Percentiles rank a stretch among this genome's conserved stretches.
phyloP scores from a whole-genome alignment of 2,888 invertebrate genomes.

The Lampropteryx suffumata region DNA sequence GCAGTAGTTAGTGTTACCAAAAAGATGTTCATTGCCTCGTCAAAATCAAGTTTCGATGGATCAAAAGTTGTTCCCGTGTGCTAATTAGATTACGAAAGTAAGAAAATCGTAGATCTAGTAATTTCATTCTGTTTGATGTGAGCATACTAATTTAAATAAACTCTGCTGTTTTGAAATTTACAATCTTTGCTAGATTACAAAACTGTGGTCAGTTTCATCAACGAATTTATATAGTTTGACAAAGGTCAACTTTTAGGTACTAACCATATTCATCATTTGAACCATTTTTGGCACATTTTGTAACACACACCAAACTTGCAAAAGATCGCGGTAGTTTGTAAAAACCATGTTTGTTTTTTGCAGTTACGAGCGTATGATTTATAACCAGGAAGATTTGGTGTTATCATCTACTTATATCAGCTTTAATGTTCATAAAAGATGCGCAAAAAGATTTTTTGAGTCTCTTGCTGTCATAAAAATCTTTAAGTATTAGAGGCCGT shows the following conservation, averaged over 20 bases:
- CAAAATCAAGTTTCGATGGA: conserved; percentile 3
- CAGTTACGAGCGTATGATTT: neutral
- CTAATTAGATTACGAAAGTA: conserved; percentile 40
- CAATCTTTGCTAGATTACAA: conserved; percentile 43
- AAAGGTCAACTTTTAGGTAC: conserved; percentile 34
- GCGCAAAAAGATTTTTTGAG: too few relatives aligned
- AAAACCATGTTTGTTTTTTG: neutral
- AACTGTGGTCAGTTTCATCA: conserved; percentile 40
- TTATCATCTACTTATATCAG: too few relatives aligned
- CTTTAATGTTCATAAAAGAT: too few relatives aligned
- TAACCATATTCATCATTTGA: conserved; percentile 29
- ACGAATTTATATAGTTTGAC: conserved; percentile 23
- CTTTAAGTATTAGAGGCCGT: too few relatives aligned
- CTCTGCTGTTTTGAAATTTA: conserved; percentile 44
- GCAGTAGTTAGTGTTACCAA: too few relatives aligned
- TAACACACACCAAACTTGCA: conserved; percentile 19
- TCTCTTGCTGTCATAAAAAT: too few relatives aligned
- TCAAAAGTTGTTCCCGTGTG: neutral
- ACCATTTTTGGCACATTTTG: conserved; percentile 28
- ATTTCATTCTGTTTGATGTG: conserved; percentile 37
- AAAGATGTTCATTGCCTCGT: neutral
- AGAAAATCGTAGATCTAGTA: conserved; percentile 36
- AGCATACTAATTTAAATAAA: conserved; percentile 50
- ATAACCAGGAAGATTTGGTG: neutral
- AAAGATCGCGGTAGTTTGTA: conserved; percentile 8